Conservation (phyloP, 2,888 invertebrate genomes). For the Parnassius mnemosyne region DNA sequence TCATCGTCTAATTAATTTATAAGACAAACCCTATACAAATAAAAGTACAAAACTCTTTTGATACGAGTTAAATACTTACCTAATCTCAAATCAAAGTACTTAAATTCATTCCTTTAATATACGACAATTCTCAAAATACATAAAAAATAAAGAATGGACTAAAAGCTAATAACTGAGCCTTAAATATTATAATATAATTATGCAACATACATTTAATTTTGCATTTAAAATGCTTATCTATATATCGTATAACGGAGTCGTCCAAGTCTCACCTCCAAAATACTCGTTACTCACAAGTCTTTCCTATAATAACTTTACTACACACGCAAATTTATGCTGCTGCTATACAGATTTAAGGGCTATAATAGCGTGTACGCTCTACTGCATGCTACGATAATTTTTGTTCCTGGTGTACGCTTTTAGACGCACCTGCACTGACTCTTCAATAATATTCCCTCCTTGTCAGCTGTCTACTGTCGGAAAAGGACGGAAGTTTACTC, state of each 20-base stretch:
- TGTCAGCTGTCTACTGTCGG: constrained; percentile 31
- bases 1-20: too few species aligned
- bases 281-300: constrained; percentile 29
- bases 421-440: constrained; percentile 39
- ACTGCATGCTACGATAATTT: constrained; percentile 30
- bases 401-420: constrained; percentile 32
- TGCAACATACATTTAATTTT: constrained; percentile 33
- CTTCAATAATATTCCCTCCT: constrained; percentile 36
- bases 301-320: not conserved
- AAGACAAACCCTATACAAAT: too few species aligned
- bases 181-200: not conserved
- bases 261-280: constrained; percentile 57
- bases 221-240: constrained; percentile 38
- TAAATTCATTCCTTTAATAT: too few species aligned
- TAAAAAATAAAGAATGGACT: too few species aligned
- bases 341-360: constrained; percentile 22
- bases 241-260: constrained; percentile 47
- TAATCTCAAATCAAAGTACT: too few species aligned
- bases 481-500: constrained; percentile 38
- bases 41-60: too few species aligned
- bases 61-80: too few species aligned
- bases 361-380: constrained; percentile 26
- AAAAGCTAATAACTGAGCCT: too few species aligned
- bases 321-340: constrained; percentile 10
- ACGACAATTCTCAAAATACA: too few species aligned